Conservation (phyloP, 2,797 vertebrate species). For the Hoplostethus atlanticus region DNA sequence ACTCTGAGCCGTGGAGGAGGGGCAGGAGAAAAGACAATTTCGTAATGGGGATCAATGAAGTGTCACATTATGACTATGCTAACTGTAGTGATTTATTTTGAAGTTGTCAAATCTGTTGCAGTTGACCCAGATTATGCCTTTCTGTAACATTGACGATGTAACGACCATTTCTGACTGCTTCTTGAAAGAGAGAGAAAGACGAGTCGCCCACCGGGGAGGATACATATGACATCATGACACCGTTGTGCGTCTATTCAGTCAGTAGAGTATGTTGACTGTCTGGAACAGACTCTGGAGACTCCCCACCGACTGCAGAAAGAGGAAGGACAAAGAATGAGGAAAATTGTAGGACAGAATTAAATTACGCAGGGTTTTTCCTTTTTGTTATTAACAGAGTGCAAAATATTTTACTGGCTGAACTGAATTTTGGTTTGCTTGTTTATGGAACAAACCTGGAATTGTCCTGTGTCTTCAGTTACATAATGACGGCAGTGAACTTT, state of each 20-base stretch:
- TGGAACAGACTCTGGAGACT: neutral
- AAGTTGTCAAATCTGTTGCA: too few species aligned
- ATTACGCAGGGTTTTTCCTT: neutral
- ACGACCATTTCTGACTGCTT: neutral
- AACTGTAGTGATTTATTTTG: too few species aligned
- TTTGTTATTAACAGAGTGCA: too few species aligned
- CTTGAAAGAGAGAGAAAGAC: neutral
- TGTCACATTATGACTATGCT: too few species aligned
- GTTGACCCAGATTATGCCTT: too few species aligned
- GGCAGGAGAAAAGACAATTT: too few species aligned
- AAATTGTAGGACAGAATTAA: neutral
- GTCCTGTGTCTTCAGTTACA: neutral
- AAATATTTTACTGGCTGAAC: neutral
- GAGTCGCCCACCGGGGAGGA: too few species aligned
- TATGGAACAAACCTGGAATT: neutral
- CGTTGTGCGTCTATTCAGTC: neutral
- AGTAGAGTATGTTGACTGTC: neutral
- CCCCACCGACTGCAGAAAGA: neutral
- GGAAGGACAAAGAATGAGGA: neutral
- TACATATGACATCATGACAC: too few species aligned
- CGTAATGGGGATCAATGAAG: too few species aligned
- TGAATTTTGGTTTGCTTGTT: neutral
- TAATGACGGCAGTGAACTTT: neutral
- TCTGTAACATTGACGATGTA: too few species aligned
- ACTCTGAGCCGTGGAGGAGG: too few species aligned